phyloP scores from a whole-genome alignment of 2,113 vertebrate species.

The Physeter macrocephalus region DNA sequence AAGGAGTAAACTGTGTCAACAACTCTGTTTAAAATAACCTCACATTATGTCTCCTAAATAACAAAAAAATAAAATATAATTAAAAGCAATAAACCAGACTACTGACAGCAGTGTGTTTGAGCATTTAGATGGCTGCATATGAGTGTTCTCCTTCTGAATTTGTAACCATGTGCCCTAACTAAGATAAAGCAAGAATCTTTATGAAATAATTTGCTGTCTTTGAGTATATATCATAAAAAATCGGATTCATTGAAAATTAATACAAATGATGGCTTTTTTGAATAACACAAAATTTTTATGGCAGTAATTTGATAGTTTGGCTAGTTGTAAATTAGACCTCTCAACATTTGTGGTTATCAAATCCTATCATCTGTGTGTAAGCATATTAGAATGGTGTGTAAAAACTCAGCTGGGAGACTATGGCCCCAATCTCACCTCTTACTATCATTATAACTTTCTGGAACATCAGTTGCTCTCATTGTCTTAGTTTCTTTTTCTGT shows the following conservation, averaged over 20 bases:
- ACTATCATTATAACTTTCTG: neutral
- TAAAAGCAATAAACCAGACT: neutral
- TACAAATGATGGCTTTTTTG: neutral
- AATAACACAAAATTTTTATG: neutral
- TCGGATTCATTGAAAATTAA: neutral
- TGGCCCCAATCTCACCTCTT: neutral
- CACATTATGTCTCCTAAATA: neutral
- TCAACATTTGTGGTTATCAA: too few relatives aligned
- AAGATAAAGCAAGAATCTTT: neutral
- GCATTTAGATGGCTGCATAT: neutral
- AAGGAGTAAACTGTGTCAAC: neutral
- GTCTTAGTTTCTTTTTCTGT: neutral
- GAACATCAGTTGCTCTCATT: neutral
- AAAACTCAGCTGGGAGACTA: neutral
- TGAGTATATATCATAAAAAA: neutral
- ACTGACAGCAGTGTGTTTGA: neutral
- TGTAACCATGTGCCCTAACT: neutral
- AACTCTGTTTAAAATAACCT: neutral
- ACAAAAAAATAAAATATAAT: neutral
- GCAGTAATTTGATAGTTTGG: neutral
- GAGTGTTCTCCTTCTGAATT: neutral
- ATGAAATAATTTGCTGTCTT: neutral
- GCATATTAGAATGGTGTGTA: too few relatives aligned
- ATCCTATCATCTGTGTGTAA: neutral
- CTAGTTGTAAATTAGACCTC: neutral